Conservation (phyloP, 2,888 invertebrate species). For the Ecliptopera silaceata region DNA sequence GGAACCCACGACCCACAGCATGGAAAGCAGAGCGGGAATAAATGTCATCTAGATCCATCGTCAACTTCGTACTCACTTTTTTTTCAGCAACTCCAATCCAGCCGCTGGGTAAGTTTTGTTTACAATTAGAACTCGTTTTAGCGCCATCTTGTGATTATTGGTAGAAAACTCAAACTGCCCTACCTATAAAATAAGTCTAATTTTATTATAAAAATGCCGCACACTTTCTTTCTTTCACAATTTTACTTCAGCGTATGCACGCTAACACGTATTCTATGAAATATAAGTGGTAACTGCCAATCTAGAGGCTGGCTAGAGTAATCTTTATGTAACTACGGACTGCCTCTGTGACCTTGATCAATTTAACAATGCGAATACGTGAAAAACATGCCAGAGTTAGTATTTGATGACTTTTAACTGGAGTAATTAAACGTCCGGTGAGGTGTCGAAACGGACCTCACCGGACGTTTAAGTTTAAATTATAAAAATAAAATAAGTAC, state of each 20-base stretch:
- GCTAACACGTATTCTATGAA: too few relatives aligned
- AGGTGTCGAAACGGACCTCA: not conserved
- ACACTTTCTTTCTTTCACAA: too few relatives aligned
- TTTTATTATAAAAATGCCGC: too few relatives aligned
- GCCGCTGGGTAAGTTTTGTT: constrained; percentile 62
- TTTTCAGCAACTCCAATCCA: constrained; percentile 61
- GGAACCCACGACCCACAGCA: too few relatives aligned
- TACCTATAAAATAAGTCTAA: too few relatives aligned
- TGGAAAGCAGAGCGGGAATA: too few relatives aligned
- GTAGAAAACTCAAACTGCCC: not conserved
- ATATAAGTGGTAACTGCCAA: not conserved
- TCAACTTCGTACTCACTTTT: constrained; percentile 69
- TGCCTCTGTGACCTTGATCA: not conserved
- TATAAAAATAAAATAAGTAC: too few relatives aligned
- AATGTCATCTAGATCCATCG: too few relatives aligned
- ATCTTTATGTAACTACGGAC: not conserved
- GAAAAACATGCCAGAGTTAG: not conserved
- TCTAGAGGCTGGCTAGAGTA: not conserved
- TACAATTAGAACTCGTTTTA: constrained; percentile 60
- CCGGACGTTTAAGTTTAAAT: too few relatives aligned
- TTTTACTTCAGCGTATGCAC: too few relatives aligned
- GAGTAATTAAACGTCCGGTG: not conserved
- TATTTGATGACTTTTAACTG: not conserved
- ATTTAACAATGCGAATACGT: not conserved
- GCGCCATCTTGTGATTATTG: constrained; percentile 48